These are phyloP conservation scores for Apistogramma diplotaenia DNA, from an alignment of 2,113 vertebrate species.

Conservation along the genomic window DNA sequence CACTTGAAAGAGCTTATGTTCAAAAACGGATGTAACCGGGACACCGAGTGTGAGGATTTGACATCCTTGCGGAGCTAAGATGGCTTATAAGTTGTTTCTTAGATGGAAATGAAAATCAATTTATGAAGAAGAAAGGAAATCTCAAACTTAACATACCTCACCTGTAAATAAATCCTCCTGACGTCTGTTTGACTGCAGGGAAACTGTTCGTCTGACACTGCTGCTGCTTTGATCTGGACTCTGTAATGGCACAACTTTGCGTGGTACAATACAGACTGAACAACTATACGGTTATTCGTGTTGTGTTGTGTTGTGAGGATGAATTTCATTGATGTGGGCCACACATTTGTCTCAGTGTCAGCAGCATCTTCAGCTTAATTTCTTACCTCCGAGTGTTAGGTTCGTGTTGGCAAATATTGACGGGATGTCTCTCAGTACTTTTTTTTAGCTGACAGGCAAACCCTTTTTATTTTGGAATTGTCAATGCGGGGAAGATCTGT, in stretches of 20 bases:
- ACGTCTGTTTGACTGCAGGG: background rate
- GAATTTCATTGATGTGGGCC: background rate
- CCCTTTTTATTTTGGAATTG: constrained; percentile 36
- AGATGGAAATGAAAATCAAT: constrained; percentile 53
- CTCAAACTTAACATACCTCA: constrained; percentile 6
- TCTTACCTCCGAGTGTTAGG: background rate
- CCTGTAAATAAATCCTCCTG: constrained; percentile 12
- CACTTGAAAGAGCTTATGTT: constrained; percentile 88
- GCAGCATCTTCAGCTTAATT: background rate
- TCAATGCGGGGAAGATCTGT: constrained; percentile 24
- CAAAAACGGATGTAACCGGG: constrained; percentile 79
- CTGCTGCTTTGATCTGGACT: background rate
- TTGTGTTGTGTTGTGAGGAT: background rate
- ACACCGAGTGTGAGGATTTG: constrained; percentile 60
- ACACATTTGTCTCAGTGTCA: background rate
- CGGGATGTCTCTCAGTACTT: constrained; percentile 23
- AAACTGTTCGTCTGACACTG: background rate
- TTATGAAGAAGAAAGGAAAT: constrained; percentile 34
- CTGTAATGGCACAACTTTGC: background rate
- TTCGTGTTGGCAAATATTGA: constrained; percentile 11
- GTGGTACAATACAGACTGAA: background rate
- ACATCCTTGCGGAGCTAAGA: constrained; percentile 48
- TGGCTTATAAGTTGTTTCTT: constrained; percentile 53
- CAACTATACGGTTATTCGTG: background rate
- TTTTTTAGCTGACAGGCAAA: constrained; percentile 14